These are phyloP conservation scores for Cebidichthys violaceus DNA, from an alignment of 2,113 vertebrate species.

Conservation along the genomic window DNA sequence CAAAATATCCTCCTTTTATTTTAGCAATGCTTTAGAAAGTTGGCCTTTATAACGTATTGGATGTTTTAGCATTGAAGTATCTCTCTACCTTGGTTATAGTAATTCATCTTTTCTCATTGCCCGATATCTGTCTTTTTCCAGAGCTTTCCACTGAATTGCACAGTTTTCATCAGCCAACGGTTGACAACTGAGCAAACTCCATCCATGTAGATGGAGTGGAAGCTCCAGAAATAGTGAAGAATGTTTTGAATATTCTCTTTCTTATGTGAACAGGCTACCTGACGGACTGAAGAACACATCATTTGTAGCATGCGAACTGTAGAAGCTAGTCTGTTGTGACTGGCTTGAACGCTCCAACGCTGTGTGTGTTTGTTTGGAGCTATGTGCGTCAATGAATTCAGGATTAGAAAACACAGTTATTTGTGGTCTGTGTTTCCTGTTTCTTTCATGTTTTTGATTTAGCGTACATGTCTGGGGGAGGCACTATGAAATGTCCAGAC, in stretches of 20 bases:
- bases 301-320: slow-evolving; percentile 10
- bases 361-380: no score
- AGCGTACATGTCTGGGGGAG: neutral
- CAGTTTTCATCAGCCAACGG: neutral
- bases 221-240: neutral
- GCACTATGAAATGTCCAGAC: neutral
- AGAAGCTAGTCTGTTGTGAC: neutral
- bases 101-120: neutral
- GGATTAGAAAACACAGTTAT: slow-evolving; percentile 2
- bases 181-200: neutral
- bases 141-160: neutral
- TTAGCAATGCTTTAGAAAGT: neutral
- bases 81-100: neutral
- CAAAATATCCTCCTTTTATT: neutral
- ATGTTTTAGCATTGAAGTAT: neutral
- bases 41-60: neutral
- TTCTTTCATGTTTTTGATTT: neutral
- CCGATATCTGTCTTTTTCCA: neutral
- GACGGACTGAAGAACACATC: neutral
- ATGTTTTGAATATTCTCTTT: neutral
- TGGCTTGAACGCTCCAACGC: neutral
- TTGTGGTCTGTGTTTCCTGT: slow-evolving; percentile 14
- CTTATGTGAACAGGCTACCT: no score
- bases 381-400: neutral
- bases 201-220: neutral